Percentiles rank a stretch among this genome's conserved stretches.
Evolutionary conservation across 2,888 invertebrate genomes (phyloP).

Genomic region (Megalurothrips usitatus): DNA sequence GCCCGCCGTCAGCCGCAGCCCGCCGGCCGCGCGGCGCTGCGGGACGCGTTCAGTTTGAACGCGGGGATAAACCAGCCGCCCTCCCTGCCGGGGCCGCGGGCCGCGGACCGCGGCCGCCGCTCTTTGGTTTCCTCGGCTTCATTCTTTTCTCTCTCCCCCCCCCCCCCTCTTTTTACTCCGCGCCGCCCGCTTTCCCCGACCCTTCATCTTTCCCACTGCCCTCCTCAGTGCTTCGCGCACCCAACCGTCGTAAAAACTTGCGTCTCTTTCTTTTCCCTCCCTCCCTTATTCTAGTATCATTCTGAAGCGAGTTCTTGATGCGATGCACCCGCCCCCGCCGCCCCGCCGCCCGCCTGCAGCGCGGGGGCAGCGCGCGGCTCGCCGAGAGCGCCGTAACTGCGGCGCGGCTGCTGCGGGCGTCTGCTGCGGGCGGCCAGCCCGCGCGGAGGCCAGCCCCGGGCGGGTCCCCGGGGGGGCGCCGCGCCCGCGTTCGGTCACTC

Average conservation of each 20-base stretch:
- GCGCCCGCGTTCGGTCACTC: no score
- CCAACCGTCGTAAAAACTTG: constrained; percentile 17
- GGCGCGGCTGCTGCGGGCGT: no score
- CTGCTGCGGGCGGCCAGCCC: no score
- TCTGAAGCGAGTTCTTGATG: constrained; percentile 5
- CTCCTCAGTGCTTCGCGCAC: not conserved
- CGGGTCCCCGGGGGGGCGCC: no score
- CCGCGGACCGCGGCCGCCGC: no score
- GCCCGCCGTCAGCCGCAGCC: no score
- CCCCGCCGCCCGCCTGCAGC: not conserved
- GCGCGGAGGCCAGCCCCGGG: no score
- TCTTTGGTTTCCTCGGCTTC: not conserved
- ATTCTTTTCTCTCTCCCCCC: not conserved
- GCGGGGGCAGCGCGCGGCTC: no score
- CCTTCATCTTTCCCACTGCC: not conserved
- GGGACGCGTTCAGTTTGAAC: not conserved
- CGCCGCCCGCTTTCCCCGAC: no score
- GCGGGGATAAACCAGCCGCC: not conserved
- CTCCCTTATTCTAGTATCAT: constrained; percentile 12
- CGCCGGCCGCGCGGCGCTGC: no score
- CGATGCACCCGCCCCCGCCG: not conserved
- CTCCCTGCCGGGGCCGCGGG: no score
- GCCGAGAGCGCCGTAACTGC: no score
- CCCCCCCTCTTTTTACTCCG: not conserved
- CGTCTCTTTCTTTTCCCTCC: not conserved